phyloP scores from a whole-genome alignment of 2,888 invertebrate species.

The Galerucella pusilla region DNA sequence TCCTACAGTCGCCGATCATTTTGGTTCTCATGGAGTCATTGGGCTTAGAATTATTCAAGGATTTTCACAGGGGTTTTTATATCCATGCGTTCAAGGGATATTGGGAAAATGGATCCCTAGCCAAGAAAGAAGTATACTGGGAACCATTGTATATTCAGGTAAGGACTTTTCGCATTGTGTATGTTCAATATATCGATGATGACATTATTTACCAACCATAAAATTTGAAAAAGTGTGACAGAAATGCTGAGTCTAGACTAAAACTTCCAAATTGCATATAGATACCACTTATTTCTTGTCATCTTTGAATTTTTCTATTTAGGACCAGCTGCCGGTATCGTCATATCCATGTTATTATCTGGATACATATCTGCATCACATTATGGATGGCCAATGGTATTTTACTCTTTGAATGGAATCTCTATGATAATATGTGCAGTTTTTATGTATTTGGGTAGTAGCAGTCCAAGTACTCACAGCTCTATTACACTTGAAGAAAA shows the following conservation, averaged over 20 bases:
- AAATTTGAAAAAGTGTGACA: no score
- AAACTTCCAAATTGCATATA: no score
- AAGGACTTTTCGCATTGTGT: not conserved
- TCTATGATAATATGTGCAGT: conserved; percentile 71
- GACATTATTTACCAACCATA: no score
- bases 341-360: conserved; percentile 78
- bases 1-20: conserved; percentile 75
- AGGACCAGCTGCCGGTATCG: conserved; percentile 75
- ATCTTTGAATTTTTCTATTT: not conserved
- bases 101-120: conserved; percentile 82
- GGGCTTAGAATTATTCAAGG: conserved; percentile 78
- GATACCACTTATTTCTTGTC: not conserved
- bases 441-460: conserved; percentile 74
- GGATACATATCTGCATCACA: conserved; percentile 76
- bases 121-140: conserved; percentile 75
- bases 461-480: conserved; percentile 72
- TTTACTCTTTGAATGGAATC: conserved; percentile 76
- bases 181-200: no score
- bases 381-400: conserved; percentile 82
- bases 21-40: conserved; percentile 74
- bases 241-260: no score
- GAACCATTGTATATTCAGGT: conserved; percentile 75
- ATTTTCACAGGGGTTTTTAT: conserved; percentile 78
- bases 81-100: conserved; percentile 77
- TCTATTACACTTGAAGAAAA: conserved; percentile 73